Evolutionary conservation across 2,113 vertebrate species (phyloP).

Genomic region (Cyanoliseus patagonus): DNA sequence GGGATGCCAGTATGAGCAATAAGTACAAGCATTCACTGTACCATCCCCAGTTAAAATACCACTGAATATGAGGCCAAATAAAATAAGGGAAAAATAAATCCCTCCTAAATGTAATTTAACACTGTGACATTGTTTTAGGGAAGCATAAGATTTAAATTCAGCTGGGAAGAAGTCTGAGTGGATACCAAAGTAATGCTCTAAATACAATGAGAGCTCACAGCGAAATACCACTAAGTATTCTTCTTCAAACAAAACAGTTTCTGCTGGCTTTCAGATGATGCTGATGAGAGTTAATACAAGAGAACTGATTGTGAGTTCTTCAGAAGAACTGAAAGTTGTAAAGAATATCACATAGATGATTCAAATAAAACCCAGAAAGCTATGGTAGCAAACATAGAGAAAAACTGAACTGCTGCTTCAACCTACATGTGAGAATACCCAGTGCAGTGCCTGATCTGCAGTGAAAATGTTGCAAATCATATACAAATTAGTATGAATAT

Average conservation of each 20-base stretch:
- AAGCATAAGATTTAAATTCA: not conserved
- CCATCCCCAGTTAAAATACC: not conserved
- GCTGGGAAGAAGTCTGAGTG: not conserved
- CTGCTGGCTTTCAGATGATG: not conserved
- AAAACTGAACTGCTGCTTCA: not conserved
- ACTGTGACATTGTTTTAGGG: not conserved
- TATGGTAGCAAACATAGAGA: not conserved
- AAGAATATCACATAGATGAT: not conserved
- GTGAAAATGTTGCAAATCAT: conserved; percentile 2
- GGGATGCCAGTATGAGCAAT: not conserved
- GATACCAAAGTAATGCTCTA: not conserved
- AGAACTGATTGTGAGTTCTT: not conserved
- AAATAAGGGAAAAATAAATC: not conserved
- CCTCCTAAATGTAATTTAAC: not conserved
- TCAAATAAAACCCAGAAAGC: not conserved
- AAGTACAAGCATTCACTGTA: not conserved
- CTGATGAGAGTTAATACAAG: not conserved
- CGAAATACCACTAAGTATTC: not conserved
- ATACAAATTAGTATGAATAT: conserved; percentile 52
- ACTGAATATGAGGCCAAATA: not conserved
- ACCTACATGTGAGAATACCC: not conserved
- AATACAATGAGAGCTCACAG: not conserved
- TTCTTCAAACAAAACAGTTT: not conserved
- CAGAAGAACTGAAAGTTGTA: not conserved
- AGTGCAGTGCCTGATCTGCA: not conserved